These are phyloP conservation scores for Vimba vimba DNA, from an alignment of 2,113 vertebrate species.

Conservation along the genomic window DNA sequence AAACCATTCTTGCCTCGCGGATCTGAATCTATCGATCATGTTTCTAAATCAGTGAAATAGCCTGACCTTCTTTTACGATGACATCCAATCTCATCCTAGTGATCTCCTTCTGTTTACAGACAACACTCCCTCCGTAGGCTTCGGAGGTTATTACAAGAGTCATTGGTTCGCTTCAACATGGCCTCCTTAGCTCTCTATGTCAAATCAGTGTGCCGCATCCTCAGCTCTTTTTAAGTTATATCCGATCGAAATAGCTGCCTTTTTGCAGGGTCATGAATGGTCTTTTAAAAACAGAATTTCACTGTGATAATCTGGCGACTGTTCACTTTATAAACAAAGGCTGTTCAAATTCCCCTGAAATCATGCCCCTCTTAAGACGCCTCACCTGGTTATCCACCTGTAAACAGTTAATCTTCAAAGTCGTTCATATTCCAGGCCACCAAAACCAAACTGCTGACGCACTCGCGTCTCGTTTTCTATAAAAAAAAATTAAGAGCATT, in stretches of 20 bases:
- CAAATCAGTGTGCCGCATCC: too few species aligned
- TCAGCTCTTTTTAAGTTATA: too few species aligned
- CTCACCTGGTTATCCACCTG: not conserved
- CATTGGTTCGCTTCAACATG: too few species aligned
- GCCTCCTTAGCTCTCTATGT: too few species aligned
- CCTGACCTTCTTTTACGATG: not conserved
- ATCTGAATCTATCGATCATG: not conserved
- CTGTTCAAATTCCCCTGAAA: not conserved
- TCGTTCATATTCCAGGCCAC: too few species aligned
- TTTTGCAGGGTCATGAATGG: not conserved
- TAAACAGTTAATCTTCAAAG: not conserved
- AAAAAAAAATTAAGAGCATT: not conserved
- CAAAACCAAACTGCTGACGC: too few species aligned
- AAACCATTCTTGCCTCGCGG: not conserved
- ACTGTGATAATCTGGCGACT: not conserved
- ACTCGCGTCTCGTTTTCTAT: too few species aligned
- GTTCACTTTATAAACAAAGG: not conserved
- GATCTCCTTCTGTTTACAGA: not conserved
- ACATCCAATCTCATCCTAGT: not conserved
- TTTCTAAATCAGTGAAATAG: not conserved
- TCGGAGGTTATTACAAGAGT: too few species aligned
- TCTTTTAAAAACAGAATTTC: not conserved
- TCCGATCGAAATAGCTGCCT: too few species aligned
- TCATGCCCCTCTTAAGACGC: not conserved
- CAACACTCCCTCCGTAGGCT: too few species aligned